Conservation (phyloP, 2,888 invertebrate genomes). For the Drosophila cognata region DNA sequence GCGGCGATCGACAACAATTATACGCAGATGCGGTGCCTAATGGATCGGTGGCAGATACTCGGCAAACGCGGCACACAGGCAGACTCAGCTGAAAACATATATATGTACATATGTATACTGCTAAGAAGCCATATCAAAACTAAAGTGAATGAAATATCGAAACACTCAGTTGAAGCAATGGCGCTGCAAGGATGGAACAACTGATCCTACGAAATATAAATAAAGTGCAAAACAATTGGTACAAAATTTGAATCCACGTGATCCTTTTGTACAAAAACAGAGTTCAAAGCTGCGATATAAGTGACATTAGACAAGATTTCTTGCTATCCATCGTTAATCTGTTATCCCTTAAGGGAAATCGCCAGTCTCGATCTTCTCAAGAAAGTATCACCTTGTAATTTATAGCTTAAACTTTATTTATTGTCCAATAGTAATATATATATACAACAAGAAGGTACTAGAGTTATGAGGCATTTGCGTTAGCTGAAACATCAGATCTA, state of each 20-base stretch:
- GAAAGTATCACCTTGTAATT: neutral
- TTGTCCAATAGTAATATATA: conserved; percentile 67
- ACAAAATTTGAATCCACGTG: neutral
- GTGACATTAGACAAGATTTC: neutral
- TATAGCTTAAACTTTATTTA: conserved; percentile 71
- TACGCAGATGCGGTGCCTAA: conserved; percentile 80
- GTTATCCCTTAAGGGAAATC: neutral
- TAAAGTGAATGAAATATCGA: neutral
- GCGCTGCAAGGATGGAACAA: neutral
- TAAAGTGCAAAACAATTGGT: neutral
- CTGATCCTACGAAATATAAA: neutral
- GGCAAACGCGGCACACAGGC: conserved; percentile 7
- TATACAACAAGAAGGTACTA: conserved; percentile 69
- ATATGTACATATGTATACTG: neutral
- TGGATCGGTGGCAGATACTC: conserved; percentile 73
- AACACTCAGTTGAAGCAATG: neutral
- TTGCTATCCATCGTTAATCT: neutral
- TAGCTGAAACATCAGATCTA: conserved; percentile 44
- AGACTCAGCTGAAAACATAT: conserved; percentile 4
- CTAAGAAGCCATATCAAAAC: neutral
- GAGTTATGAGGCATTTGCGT: conserved; percentile 72
- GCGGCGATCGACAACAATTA: conserved; percentile 78
- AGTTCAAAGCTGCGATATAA: neutral
- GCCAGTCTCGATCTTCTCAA: neutral
- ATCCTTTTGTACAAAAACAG: neutral